Evolutionary conservation across 2,797 vertebrate genomes (phyloP).

Genomic region (Amblyopsis hoosieri): DNA sequence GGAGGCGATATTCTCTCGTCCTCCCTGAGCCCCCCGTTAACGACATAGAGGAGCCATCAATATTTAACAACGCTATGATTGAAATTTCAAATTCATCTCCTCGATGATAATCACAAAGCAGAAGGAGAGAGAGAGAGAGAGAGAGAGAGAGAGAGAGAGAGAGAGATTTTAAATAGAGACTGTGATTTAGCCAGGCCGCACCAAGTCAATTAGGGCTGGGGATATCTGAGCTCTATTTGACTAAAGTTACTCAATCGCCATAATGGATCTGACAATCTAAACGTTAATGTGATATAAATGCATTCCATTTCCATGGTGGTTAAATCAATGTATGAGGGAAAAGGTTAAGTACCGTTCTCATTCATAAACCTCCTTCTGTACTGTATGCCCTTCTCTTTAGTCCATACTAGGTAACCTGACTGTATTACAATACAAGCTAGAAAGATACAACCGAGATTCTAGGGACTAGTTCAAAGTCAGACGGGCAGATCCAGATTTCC

Average conservation of each 20-base stretch:
- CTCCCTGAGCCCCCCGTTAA: slow-evolving; percentile 72
- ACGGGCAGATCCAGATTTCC: too few relatives aligned
- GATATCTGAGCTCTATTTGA: slow-evolving; percentile 60
- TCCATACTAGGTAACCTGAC: slow-evolving; percentile 3
- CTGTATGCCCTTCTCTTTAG: slow-evolving; percentile 25
- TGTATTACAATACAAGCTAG: too few relatives aligned
- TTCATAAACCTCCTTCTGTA: slow-evolving; percentile 9
- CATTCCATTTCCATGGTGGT: slow-evolving; percentile 35
- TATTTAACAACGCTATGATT: slow-evolving; percentile 80
- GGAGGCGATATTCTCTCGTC: slow-evolving; percentile 47
- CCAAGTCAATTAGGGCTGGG: slow-evolving; percentile 69
- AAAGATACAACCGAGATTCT: too few relatives aligned
- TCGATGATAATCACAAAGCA: slow-evolving; percentile 74
- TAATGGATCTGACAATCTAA: slow-evolving; percentile 63
- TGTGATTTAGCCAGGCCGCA: slow-evolving; percentile 69
- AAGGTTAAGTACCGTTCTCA: slow-evolving; percentile 35
- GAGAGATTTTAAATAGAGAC: slow-evolving; percentile 68
- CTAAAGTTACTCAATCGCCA: slow-evolving; percentile 60
- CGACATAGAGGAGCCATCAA: slow-evolving; percentile 76
- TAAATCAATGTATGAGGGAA: slow-evolving; percentile 23
- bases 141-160: slow-evolving; percentile 14
- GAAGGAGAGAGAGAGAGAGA: slow-evolving; percentile 35
- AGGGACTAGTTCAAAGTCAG: too few relatives aligned
- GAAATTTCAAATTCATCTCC: slow-evolving; percentile 80
- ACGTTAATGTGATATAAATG: slow-evolving; percentile 65